These are phyloP conservation scores for Addax nasomaculatus DNA, from an alignment of 2,113 vertebrate genomes.

Conservation along the genomic window DNA sequence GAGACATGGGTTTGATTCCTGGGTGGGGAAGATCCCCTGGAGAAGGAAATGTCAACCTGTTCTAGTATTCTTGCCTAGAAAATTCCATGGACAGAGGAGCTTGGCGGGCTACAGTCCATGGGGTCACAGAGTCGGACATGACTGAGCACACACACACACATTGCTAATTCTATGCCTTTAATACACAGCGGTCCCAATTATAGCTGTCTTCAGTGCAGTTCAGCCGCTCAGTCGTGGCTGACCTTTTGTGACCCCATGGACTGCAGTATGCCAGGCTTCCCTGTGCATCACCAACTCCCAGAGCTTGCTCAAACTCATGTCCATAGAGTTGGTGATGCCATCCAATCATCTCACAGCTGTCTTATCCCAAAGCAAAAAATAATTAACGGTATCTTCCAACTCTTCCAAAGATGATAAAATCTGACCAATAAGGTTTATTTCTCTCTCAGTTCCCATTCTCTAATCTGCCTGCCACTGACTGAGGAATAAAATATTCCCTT, in stretches of 20 bases:
- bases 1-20: not conserved
- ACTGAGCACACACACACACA: not conserved
- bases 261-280: not conserved
- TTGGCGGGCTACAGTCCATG: not conserved
- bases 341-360: not conserved
- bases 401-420: not conserved
- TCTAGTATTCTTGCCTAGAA: not conserved
- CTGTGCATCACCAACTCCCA: not conserved
- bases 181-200: not conserved
- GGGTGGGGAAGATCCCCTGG: not conserved
- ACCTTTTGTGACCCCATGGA: not conserved
- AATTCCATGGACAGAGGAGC: not conserved
- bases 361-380: not conserved
- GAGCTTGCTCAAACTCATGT: not conserved
- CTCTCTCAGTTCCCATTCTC: not conserved
- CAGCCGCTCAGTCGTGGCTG: accelerated
- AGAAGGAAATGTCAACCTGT: not conserved
- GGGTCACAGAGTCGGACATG: not conserved
- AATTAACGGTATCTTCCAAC: not conserved
- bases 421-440: not conserved
- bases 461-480: not conserved
- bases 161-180: not conserved
- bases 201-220: not conserved
- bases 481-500: not conserved
- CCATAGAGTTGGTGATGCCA: not conserved